Evolutionary conservation across 2,888 invertebrate species (phyloP).

Genomic region (Lepidocyrtinus sp.): DNA sequence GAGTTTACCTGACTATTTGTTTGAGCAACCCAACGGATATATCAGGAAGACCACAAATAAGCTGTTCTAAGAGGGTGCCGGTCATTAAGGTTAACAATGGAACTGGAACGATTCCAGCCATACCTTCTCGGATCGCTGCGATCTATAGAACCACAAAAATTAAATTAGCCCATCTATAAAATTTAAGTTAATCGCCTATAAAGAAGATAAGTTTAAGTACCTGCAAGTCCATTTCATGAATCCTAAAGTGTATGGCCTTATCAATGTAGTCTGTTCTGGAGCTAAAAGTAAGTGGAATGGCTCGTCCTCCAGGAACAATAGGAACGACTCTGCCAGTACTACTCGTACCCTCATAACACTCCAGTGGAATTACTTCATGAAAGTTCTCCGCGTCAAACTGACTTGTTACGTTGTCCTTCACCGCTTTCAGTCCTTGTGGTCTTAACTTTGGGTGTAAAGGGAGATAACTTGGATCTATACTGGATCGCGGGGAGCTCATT

Average conservation of each 20-base stretch:
- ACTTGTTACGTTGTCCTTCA: conserved; percentile 77
- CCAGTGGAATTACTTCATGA: conserved; percentile 78
- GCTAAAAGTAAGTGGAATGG: conserved; percentile 77
- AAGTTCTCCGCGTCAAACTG: conserved; percentile 77
- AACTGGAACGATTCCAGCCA: conserved; percentile 79
- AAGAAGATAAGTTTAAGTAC: too few species aligned
- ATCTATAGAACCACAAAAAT: conserved; percentile 71
- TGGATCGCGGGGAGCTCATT: conserved; percentile 74
- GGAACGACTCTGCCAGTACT: conserved; percentile 77
- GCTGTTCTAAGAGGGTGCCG: conserved; percentile 77
- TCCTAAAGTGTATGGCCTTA: conserved; percentile 76
- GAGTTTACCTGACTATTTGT: conserved; percentile 77
- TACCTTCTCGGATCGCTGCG: conserved; percentile 77
- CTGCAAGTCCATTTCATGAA: conserved; percentile 79
- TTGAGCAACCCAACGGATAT: conserved; percentile 77
- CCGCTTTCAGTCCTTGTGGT: conserved; percentile 76
- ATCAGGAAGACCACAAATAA: conserved; percentile 78
- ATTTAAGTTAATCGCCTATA: neutral
- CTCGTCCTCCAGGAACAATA: conserved; percentile 78
- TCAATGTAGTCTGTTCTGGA: conserved; percentile 78
- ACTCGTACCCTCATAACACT: conserved; percentile 78
- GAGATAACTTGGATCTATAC: conserved; percentile 70
- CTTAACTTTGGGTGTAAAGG: conserved; percentile 74
- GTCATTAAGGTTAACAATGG: conserved; percentile 78
- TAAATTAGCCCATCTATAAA: neutral